phyloP scores from a whole-genome alignment of 2,888 invertebrate genomes.

The Hirudinaria manillensis region DNA sequence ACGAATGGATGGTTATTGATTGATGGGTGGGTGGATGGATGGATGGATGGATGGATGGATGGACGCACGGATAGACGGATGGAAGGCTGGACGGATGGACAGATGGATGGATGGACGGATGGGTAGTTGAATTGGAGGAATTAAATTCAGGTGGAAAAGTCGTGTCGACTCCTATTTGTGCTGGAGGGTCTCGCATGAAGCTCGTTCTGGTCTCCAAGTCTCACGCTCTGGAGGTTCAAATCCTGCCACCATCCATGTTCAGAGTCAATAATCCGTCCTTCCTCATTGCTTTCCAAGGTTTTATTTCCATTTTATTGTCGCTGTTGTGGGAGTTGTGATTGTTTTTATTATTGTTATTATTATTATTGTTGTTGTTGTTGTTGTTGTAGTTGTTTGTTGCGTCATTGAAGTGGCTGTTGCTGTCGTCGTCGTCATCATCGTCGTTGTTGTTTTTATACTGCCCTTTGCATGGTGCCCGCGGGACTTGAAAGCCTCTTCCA shows the following conservation, averaged over 20 bases:
- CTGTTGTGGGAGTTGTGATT: neutral
- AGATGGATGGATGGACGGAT: too few species aligned
- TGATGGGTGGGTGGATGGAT: neutral
- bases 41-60: neutral
- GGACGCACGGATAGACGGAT: too few species aligned
- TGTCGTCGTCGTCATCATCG: too few species aligned
- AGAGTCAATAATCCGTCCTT: slow-evolving; percentile 4
- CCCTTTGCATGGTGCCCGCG: too few species aligned
- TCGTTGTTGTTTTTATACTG: too few species aligned
- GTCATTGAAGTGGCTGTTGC: neutral
- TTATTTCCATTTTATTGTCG: neutral
- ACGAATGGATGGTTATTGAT: neutral
- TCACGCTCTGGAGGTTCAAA: slow-evolving; percentile 3
- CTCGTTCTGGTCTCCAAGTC: neutral
- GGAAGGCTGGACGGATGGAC: too few species aligned
- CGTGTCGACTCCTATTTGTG: neutral
- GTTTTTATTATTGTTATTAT: neutral
- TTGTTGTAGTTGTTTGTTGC: neutral
- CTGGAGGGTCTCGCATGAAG: neutral
- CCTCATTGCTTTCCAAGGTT: slow-evolving; percentile 10
- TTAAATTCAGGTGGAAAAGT: neutral
- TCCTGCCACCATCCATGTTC: neutral
- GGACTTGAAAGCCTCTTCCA: too few species aligned
- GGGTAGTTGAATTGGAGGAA: neutral
- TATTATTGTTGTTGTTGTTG: neutral